Conservation (phyloP, 2,113 vertebrate genomes). For the Lagopus muta region DNA sequence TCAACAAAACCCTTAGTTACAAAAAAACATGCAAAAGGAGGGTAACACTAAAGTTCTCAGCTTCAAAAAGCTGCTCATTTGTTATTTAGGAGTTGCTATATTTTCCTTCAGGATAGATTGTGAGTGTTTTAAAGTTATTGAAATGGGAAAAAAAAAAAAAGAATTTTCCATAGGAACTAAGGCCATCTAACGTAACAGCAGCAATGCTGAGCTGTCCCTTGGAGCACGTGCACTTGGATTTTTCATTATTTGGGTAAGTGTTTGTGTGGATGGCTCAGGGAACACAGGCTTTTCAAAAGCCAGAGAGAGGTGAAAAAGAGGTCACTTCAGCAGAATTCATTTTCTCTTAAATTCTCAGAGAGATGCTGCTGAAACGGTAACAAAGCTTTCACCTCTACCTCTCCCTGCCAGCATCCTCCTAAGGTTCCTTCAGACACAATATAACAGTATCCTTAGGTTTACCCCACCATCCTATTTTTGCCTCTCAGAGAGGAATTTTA, state of each 20-base stretch:
- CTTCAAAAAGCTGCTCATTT: not conserved
- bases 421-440: not conserved
- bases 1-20: not conserved
- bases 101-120: not conserved
- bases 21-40: not conserved
- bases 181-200: not conserved
- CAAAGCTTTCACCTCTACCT: not conserved
- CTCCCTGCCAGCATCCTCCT: not conserved
- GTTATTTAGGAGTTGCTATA: not conserved
- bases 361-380: not conserved
- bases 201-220: not conserved
- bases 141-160: not conserved
- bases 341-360: constrained; percentile 17
- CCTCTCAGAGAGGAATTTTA: not conserved
- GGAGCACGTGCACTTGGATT: constrained; percentile 19
- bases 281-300: constrained; percentile 17
- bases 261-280: not conserved
- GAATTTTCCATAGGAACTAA: not conserved
- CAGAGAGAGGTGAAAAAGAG: constrained; percentile 36
- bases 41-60: not conserved
- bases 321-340: constrained; percentile 25
- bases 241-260: constrained; percentile 47
- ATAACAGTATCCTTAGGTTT: not conserved
- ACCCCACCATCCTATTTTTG: not conserved
- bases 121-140: constrained; percentile 11